phyloP scores from a whole-genome alignment of 2,113 vertebrate species.

The Osmerus mordax region DNA sequence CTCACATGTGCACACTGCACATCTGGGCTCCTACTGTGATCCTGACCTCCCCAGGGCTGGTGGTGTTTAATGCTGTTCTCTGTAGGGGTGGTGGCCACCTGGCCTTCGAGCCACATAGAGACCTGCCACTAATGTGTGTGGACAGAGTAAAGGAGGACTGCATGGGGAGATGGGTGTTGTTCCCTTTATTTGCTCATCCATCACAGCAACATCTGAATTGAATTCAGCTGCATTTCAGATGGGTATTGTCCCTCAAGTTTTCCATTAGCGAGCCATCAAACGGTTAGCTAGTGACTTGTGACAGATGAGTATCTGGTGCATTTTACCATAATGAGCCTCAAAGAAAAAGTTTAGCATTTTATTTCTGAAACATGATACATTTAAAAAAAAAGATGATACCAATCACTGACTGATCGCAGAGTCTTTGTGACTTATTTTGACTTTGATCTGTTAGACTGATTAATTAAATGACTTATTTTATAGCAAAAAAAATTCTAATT shows the following conservation, averaged over 20 bases:
- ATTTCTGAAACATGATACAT: not conserved
- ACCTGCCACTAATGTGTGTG: slow-evolving; percentile 20
- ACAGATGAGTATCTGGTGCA: not conserved
- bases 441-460: too few relatives aligned
- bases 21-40: slow-evolving; percentile 11
- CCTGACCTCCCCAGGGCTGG: slow-evolving; percentile 24
- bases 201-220: slow-evolving; percentile 22
- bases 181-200: slow-evolving; percentile 14
- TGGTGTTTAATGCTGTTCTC: slow-evolving; percentile 24
- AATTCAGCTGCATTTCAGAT: slow-evolving; percentile 26
- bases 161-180: slow-evolving; percentile 22
- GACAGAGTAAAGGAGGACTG: slow-evolving; percentile 11
- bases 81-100: not conserved
- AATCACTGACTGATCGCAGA: too few relatives aligned
- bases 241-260: not conserved
- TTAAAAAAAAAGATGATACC: too few relatives aligned
- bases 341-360: not conserved
- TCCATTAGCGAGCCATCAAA: slow-evolving; percentile 13
- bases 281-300: not conserved
- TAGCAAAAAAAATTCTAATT: not conserved
- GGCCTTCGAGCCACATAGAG: slow-evolving; percentile 19
- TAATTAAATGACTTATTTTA: too few relatives aligned
- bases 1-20: slow-evolving; percentile 35
- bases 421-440: too few relatives aligned
- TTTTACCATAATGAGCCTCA: not conserved